These are phyloP conservation scores for Drosophila falleni DNA, from an alignment of 2,888 invertebrate genomes.

Conservation along the genomic window DNA sequence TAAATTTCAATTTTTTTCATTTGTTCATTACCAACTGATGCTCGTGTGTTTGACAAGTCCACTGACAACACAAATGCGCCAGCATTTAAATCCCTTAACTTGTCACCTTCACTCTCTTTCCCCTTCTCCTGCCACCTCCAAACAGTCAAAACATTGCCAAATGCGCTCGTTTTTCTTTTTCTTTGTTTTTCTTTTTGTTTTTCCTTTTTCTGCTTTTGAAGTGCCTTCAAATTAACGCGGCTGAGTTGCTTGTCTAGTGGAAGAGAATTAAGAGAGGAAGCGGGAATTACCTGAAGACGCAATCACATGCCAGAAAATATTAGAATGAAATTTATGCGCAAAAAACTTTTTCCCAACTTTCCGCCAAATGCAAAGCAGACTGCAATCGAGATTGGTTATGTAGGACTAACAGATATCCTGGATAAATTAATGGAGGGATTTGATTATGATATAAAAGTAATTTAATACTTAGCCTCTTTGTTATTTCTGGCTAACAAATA, in stretches of 20 bases:
- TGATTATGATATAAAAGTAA: background rate
- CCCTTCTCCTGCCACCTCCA: background rate
- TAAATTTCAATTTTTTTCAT: slow-evolving; percentile 24
- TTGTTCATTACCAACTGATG: slow-evolving; percentile 58
- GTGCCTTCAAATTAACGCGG: slow-evolving; percentile 63
- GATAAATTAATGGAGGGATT: background rate
- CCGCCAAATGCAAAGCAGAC: slow-evolving; percentile 45
- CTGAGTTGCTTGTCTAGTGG: background rate
- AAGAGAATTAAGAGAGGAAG: too few relatives aligned
- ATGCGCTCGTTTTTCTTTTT: slow-evolving; percentile 26
- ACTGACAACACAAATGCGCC: slow-evolving; percentile 74
- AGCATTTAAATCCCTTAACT: slow-evolving; percentile 59
- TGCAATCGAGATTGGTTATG: background rate
- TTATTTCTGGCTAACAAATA: background rate
- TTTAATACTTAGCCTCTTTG: background rate
- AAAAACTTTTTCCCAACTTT: slow-evolving; percentile 52
- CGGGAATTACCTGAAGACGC: slow-evolving; percentile 28
- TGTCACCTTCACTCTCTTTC: background rate
- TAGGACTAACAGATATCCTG: slow-evolving; percentile 17
- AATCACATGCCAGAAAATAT: slow-evolving; percentile 55
- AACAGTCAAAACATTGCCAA: slow-evolving; percentile 53
- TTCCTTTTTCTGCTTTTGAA: slow-evolving; percentile 46
- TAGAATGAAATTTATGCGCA: slow-evolving; percentile 26
- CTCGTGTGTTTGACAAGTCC: slow-evolving; percentile 60
- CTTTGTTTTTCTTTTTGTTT: background rate